These are phyloP conservation scores for Drosophila teissieri DNA, from an alignment of 1,140 invertebrate genomes.

Conservation along the genomic window DNA sequence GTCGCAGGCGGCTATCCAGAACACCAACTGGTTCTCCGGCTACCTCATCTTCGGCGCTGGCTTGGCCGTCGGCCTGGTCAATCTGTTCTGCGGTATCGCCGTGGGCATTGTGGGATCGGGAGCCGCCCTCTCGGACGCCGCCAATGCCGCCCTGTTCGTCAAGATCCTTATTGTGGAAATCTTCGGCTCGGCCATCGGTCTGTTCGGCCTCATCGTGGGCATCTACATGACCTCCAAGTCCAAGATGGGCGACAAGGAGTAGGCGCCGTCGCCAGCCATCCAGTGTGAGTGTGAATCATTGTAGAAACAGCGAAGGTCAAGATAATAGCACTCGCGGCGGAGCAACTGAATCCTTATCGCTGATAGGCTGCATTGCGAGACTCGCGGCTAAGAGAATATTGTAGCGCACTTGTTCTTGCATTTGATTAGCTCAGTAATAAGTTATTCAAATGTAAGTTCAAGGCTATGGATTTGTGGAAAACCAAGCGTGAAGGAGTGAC, in stretches of 20 bases:
- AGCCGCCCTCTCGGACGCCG: constrained; percentile 97
- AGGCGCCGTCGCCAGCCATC: constrained; percentile 18
- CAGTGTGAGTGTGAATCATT: constrained; percentile 46
- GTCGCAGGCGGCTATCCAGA: constrained; percentile 74
- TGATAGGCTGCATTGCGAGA: neutral
- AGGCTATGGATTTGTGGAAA: too few species aligned
- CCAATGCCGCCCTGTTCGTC: constrained; percentile 96
- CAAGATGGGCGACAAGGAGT: constrained; percentile 86
- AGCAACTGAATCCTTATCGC: neutral
- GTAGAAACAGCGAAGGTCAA: neutral
- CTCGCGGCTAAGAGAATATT: too few species aligned
- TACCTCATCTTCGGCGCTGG: constrained; percentile 98
- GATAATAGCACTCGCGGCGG: neutral
- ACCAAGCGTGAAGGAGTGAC: too few species aligned
- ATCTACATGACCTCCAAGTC: constrained; percentile 94
- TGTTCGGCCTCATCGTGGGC: constrained; percentile 99
- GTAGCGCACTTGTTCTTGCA: neutral
- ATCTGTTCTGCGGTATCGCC: constrained; percentile 97
- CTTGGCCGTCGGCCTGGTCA: constrained; percentile 95
- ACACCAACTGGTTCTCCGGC: constrained; percentile 90
- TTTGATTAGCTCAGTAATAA: neutral
- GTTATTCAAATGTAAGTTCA: too few species aligned
- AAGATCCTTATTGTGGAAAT: constrained; percentile 99
- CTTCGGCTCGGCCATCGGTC: constrained; percentile 98
- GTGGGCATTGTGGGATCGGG: constrained; percentile 98